Base-by-base conservation (phyloP, 2,113 vertebrate genomes). In the Ptychochromis oligacanthus region DNA sequence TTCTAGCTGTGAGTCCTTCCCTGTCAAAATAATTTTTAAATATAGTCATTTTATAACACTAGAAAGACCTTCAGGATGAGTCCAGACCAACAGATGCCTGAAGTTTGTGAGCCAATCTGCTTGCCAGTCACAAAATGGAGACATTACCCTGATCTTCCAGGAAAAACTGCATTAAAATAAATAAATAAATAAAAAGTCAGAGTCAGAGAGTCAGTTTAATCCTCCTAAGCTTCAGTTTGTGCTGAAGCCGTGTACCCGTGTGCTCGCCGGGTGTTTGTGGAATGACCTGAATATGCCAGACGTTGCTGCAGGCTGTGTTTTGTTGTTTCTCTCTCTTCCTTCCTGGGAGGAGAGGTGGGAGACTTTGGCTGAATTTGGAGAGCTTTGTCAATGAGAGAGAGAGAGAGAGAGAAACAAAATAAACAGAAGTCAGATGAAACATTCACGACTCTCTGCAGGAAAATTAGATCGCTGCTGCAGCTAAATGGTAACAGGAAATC, bases 281-380 rank as follows among this genome's bases (percentile, higher is more conserved):
- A 11, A 15, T 86, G 91, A 92, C 91, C 91, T 88, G 89, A 86
- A 91, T 89, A 26, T 88, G 89, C 83, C 91, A 92, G 85, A 87
- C 87, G 49, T 22, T 14, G 85, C 87, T 78, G 87, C 83, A 75
- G 91, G 87, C 87, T 40, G 43, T 57, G 9, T 84, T 80, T 34
- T 65, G 70, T 84, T 77, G 75, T 75, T 70, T n/a, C 49, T 15
- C 59, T 67, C 43, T 60, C 26, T 31, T 36, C n/a, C 78, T 82
- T 85, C 83, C 90, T 86, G 79, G 9, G 70, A 83, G 67, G 62
- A 84, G 36, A 70, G 46, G 65, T 26, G 54, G 75, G 17, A 64
- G 77, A 61, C 59, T 79, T 43, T 46, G 76, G 67, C 77, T 86
- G 80, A 59, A 49, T 79, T 77, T 55, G 14, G 60, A 80, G 62